Evolutionary conservation across 2,888 invertebrate species (phyloP).

Genomic region (Drosophila pseudotakahashii): DNA sequence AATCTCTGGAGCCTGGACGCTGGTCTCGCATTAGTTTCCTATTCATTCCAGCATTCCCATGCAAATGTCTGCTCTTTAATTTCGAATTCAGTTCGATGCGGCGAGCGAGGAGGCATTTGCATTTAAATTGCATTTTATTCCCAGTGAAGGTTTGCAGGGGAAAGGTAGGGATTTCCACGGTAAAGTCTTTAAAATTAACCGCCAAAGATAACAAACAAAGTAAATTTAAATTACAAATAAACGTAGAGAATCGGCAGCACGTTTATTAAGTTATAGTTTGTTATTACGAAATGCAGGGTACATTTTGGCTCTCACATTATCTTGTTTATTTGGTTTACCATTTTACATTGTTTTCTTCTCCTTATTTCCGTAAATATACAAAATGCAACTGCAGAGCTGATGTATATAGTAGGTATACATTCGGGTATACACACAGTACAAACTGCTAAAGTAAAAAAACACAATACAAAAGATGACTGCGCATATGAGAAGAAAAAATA

Average conservation of each 20-base stretch:
- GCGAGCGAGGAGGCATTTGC: slow-evolving; percentile 56
- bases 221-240: background rate
- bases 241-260: background rate
- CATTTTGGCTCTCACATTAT: background rate
- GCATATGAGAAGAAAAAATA: slow-evolving; percentile 25
- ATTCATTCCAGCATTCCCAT: slow-evolving; percentile 67
- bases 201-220: background rate
- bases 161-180: background rate
- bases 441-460: slow-evolving; percentile 8
- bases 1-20: slow-evolving; percentile 43
- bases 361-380: slow-evolving; percentile 38
- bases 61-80: slow-evolving; percentile 71
- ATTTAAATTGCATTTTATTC: slow-evolving; percentile 69
- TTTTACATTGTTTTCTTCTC: slow-evolving; percentile 21
- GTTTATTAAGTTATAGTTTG: slow-evolving; percentile 21
- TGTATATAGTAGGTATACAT: background rate
- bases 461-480: slow-evolving; percentile 39
- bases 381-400: slow-evolving; percentile 26
- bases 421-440: slow-evolving; percentile 2
- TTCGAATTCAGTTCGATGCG: slow-evolving; percentile 66
- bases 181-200: slow-evolving; percentile 32
- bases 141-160: background rate
- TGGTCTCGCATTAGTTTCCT: slow-evolving; percentile 65
- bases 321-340: slow-evolving; percentile 21
- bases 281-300: slow-evolving; percentile 6